Percentiles rank a stretch among this genome's conserved stretches.
phyloP scores from a whole-genome alignment of 2,113 vertebrate species.

The Sarotherodon lohbergeri region DNA sequence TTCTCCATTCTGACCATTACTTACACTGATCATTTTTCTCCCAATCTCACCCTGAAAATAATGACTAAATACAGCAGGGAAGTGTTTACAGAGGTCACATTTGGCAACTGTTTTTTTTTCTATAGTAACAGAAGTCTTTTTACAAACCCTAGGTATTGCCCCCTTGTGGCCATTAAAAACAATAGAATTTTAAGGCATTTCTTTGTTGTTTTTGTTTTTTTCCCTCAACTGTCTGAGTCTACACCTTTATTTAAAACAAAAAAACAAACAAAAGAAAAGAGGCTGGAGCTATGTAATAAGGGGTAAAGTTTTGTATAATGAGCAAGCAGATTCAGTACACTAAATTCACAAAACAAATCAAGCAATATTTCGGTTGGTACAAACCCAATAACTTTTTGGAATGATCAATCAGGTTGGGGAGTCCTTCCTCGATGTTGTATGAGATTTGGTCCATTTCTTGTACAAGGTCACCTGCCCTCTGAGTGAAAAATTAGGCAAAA shows the following conservation, averaged over 20 bases:
- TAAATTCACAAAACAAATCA: background rate
- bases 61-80: background rate
- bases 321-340: background rate
- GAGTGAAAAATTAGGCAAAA: background rate
- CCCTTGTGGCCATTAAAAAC: background rate
- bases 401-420: conserved; percentile 35
- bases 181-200: background rate
- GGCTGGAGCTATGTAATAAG: background rate
- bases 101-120: background rate
- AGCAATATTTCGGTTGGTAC: conserved; percentile 27
- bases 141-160: background rate
- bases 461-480: conserved; percentile 38
- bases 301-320: background rate
- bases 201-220: too few relatives aligned
- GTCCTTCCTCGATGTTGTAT: conserved; percentile 36
- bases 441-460: conserved; percentile 51
- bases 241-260: background rate
- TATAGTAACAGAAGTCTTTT: background rate
- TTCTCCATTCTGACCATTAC: background rate
- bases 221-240: background rate
- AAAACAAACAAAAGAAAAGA: background rate
- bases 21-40: background rate
- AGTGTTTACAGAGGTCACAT: background rate
- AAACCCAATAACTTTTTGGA: conserved; percentile 39
- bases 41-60: background rate